phyloP scores from a whole-genome alignment of 2,888 invertebrate genomes.

The Malachius bipustulatus region DNA sequence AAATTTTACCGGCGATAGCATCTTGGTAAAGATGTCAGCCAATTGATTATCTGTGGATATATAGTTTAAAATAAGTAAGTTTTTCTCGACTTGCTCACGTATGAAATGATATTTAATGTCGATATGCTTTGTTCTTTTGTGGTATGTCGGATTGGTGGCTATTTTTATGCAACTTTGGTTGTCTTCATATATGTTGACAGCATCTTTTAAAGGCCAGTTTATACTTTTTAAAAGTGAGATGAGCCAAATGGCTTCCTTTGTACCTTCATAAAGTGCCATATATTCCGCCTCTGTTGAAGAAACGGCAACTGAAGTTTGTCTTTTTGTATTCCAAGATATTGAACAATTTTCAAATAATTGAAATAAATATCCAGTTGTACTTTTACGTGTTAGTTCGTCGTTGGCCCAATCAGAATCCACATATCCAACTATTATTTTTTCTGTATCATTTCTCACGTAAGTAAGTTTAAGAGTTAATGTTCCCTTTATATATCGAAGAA shows the following conservation, averaged over 20 bases:
- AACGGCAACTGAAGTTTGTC: slow-evolving; percentile 24
- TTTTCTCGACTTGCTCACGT: slow-evolving; percentile 19
- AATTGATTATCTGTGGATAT: slow-evolving; percentile 29
- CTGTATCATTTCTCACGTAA: slow-evolving; percentile 16
- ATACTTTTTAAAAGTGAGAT: slow-evolving; percentile 22
- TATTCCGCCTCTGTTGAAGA: slow-evolving; percentile 24
- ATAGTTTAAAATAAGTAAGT: slow-evolving; percentile 42
- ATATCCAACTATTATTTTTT: slow-evolving; percentile 18
- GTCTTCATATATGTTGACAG: slow-evolving; percentile 22
- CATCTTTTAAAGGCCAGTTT: slow-evolving; percentile 13
- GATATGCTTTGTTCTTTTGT: slow-evolving; percentile 25
- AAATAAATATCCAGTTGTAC: slow-evolving; percentile 15
- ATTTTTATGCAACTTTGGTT: slow-evolving; percentile 26
- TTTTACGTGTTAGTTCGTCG: slow-evolving; percentile 11
- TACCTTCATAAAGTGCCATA: slow-evolving; percentile 20
- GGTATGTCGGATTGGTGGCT: slow-evolving; percentile 19
- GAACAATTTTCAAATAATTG: slow-evolving; percentile 21
- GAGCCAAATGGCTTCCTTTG: slow-evolving; percentile 25
- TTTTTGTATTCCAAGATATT: slow-evolving; percentile 26
- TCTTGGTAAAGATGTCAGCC: slow-evolving; percentile 9
- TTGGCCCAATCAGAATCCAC: slow-evolving; percentile 21
- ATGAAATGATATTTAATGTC: slow-evolving; percentile 25
- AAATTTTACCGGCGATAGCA: slow-evolving; percentile 6
- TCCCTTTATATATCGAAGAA: slow-evolving; percentile 20
- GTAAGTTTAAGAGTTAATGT: slow-evolving; percentile 18